Evolutionary conservation across 2,113 vertebrate species (phyloP).

Genomic region (Elgaria multicarinata): DNA sequence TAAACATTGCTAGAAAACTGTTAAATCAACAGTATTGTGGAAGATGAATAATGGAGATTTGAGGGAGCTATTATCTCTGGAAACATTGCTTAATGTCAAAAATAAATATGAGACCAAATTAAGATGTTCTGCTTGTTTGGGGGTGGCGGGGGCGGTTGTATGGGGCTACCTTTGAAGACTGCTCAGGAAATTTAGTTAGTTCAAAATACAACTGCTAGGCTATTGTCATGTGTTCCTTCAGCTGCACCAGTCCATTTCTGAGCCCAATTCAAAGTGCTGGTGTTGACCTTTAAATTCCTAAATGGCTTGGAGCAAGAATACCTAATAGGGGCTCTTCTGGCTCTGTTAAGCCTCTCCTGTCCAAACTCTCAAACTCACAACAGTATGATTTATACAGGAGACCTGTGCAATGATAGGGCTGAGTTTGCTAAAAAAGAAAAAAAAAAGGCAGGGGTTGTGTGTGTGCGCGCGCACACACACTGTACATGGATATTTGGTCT

Average conservation of each 20-base stretch:
- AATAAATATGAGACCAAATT: not conserved
- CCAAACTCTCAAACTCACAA: not conserved
- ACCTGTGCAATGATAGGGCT: not conserved
- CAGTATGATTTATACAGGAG: not conserved
- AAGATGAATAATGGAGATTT: constrained; percentile 19
- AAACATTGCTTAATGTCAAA: constrained; percentile 22
- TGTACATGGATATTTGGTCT: not conserved
- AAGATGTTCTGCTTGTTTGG: not conserved
- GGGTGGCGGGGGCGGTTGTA: not conserved
- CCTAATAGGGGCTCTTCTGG: not conserved
- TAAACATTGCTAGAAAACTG: constrained; percentile 27
- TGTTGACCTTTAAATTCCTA: too few species aligned
- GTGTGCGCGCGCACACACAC: too few species aligned
- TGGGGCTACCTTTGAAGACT: too few species aligned
- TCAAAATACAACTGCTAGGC: not conserved
- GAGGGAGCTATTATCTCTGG: not conserved
- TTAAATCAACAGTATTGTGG: constrained; percentile 24
- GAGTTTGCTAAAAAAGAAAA: not conserved
- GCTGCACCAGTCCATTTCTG: too few species aligned
- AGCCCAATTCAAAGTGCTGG: too few species aligned
- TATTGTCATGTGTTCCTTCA: not conserved
- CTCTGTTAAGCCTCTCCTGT: not conserved
- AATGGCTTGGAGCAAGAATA: too few species aligned
- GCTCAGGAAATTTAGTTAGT: too few species aligned
- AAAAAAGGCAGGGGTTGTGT: not conserved